phyloP scores from a whole-genome alignment of 37 sponge, comb jelly and placozoan species.

The Spongilla lacustris region DNA sequence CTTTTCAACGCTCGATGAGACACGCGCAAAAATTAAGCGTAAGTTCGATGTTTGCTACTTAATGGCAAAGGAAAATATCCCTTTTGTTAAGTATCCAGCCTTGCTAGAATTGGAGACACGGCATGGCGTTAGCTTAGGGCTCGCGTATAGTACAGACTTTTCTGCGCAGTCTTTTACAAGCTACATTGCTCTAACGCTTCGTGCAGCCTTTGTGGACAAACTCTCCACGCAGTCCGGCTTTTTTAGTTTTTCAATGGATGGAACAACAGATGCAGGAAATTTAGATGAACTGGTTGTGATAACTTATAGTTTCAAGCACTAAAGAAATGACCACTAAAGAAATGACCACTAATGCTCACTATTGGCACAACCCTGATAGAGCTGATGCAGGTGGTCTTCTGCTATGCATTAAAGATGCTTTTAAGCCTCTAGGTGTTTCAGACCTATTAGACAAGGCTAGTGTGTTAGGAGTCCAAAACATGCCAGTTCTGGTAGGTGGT shows the following conservation, averaged over 20 bases:
- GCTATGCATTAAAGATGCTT: constrained; percentile 23
- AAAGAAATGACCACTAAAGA: no score
- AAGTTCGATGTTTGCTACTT: constrained; percentile 29
- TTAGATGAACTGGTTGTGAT: no score
- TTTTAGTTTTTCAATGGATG: no score
- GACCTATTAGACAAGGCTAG: constrained; percentile 20
- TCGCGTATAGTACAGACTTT: background rate
- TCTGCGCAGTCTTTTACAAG: no score
- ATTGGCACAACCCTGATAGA: no score
- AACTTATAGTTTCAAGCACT: no score
- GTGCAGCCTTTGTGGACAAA: no score
- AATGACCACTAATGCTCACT: no score
- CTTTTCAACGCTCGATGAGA: background rate
- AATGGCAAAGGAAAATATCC: constrained; percentile 27
- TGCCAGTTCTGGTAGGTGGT: constrained; percentile 47
- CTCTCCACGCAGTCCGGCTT: no score
- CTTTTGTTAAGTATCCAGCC: constrained; percentile 12
- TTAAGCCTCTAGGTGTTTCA: constrained; percentile 21
- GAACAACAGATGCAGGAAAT: no score
- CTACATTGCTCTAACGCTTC: no score
- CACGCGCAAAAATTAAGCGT: background rate
- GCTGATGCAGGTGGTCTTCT: constrained; percentile 50
- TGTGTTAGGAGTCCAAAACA: constrained; percentile 11
- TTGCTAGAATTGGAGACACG: constrained; percentile 22
- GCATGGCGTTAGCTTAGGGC: constrained; percentile 13